Conservation (phyloP, 2,888 invertebrate species). For the Helleia helle region DNA sequence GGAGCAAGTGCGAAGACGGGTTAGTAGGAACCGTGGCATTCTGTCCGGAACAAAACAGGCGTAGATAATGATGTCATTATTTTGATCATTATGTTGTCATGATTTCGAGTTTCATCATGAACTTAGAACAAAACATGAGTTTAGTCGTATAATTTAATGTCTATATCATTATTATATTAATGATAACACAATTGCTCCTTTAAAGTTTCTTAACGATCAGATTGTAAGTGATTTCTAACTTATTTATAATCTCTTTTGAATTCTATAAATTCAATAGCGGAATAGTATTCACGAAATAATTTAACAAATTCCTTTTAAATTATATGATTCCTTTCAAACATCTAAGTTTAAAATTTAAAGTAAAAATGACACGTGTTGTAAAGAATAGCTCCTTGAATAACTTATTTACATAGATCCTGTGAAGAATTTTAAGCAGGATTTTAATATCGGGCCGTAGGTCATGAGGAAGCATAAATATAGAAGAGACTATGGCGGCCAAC, state of each 20-base stretch:
- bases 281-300: too few relatives aligned
- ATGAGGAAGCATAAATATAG: conserved; percentile 71
- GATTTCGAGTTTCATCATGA: conserved; percentile 1
- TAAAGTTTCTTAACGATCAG: too few relatives aligned
- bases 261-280: too few relatives aligned
- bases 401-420: conserved; percentile 32
- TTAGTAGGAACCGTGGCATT: conserved; percentile 51
- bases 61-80: conserved; percentile 65
- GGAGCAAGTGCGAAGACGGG: conserved; percentile 51
- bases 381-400: conserved; percentile 32
- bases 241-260: too few relatives aligned
- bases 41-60: conserved; percentile 59
- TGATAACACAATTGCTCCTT: too few relatives aligned
- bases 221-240: too few relatives aligned
- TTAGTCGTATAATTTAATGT: too few relatives aligned
- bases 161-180: too few relatives aligned
- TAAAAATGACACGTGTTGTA: conserved; percentile 3
- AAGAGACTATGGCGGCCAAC: conserved; percentile 55
- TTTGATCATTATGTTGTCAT: conserved; percentile 28
- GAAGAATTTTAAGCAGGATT: conserved; percentile 47
- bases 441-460: conserved; percentile 50
- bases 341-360: too few relatives aligned
- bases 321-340: too few relatives aligned
- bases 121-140: too few relatives aligned
- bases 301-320: too few relatives aligned